Base-by-base conservation (phyloP, 2,797 vertebrate species). In the Sebastes vulpes region DNA sequence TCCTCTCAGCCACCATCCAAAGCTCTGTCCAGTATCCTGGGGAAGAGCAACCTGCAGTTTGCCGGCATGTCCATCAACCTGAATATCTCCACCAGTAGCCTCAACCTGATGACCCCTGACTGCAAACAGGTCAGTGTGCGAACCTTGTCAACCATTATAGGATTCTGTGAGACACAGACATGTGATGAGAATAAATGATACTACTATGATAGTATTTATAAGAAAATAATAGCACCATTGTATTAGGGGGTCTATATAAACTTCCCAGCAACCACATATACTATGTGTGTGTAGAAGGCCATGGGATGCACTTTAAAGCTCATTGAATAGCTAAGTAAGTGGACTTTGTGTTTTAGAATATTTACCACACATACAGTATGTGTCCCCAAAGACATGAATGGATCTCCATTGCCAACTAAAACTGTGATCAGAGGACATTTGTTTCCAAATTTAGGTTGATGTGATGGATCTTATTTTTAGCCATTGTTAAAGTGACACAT, bases 21-120 rank as follows among this genome's bases (percentile, higher is more conserved):
- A 97, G 95, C 95, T 88, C 95, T 99, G 79, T 99, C 98, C 85
- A 98, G 90, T 83, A 97, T 99, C 91, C 89, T 99, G 86, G 98
- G 98, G 42, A 99, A 99, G 94, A 99, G 97, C 92, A 99, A 99
- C 92, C 96, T 99, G 65, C 98, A 99, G 95, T 99, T 99, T 86
- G 97, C 99, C 26, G 98, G 98, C 60, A 98, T 98, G 98, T 98
- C 94, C 86, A 99, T 99, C 95, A 98, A 97, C 81, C 94, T 99
- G 82, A 99, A 99, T 92, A 97, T 99, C 88, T 99, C 99, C 71
- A 99, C 98, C 23, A 98, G 97, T 95, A 99, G 99, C 91, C 96
- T 99, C 94, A 99, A 99, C 91, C 95, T 99, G 87, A 97, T 99
- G 96, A 98, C 97, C 9, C 98, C 97, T 0, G 98, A 99, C 92